Percentiles rank a stretch among this genome's conserved stretches.
phyloP scores from a whole-genome alignment of 1,140 invertebrate species.

The Caligus rogercresseyi region DNA sequence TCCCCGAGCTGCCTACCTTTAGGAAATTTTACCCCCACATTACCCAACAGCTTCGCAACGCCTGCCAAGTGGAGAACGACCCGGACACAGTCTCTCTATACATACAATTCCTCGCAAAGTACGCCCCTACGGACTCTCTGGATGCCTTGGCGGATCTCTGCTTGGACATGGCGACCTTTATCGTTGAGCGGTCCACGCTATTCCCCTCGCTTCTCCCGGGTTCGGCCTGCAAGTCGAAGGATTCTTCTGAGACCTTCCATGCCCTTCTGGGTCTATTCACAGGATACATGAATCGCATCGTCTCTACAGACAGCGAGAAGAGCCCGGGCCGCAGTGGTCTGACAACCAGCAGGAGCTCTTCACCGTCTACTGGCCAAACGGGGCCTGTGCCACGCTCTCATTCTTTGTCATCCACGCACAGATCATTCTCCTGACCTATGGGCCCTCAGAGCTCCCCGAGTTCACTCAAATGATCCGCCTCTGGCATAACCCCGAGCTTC shows the following conservation, averaged over 20 bases:
- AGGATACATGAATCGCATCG: conserved; percentile 49
- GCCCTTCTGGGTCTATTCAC: conserved; percentile 58
- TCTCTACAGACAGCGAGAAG: conserved; percentile 17
- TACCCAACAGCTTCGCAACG: conserved; percentile 44
- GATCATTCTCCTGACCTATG: conserved; percentile 61
- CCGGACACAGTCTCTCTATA: conserved; percentile 68
- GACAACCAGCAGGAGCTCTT: conserved; percentile 33
- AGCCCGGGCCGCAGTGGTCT: conserved; percentile 34
- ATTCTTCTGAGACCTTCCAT: conserved; percentile 39
- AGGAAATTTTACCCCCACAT: conserved; percentile 16
- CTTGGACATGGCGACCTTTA: conserved; percentile 64
- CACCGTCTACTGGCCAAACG: conserved; percentile 32
- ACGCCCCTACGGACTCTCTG: conserved; percentile 45
- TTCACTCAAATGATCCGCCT: conserved; percentile 44
- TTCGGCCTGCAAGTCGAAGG: conserved; percentile 26
- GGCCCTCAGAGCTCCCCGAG: conserved; percentile 37
- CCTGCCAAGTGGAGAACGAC: conserved; percentile 76
- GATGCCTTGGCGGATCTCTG: conserved; percentile 34
- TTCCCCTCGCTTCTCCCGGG: conserved; percentile 61
- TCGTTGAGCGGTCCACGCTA: conserved; percentile 79
- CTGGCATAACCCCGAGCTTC: conserved; percentile 33
- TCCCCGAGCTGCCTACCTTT: conserved; percentile 38
- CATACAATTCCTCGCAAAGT: conserved; percentile 58
- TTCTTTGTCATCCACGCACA: conserved; percentile 69
- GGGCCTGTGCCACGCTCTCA: conserved; percentile 63